Conservation (phyloP, 2,888 invertebrate species). For the Brachyopa scutellaris region DNA sequence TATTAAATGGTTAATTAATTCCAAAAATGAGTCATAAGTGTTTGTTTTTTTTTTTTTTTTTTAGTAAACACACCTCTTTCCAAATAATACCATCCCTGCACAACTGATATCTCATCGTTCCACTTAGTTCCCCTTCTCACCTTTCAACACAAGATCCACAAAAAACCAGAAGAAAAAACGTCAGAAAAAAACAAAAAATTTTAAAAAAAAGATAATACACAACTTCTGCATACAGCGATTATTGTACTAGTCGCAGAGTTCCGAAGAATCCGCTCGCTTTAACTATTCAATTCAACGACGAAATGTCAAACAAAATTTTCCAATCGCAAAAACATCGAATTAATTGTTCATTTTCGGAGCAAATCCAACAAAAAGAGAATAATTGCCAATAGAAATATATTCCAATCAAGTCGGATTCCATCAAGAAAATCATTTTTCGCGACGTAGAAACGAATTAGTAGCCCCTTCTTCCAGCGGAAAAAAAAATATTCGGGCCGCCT, state of each 20-base stretch:
- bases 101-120: background rate
- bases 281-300: conserved; percentile 52
- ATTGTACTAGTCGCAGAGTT: conserved; percentile 58
- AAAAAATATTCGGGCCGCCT: background rate
- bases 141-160: conserved; percentile 29
- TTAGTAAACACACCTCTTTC: background rate
- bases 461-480: conserved; percentile 35
- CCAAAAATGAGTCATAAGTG: background rate
- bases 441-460: conserved; percentile 55
- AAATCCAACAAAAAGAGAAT: conserved; percentile 73
- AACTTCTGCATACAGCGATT: conserved; percentile 41
- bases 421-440: conserved; percentile 59
- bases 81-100: conserved; percentile 29
- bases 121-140: conserved; percentile 7
- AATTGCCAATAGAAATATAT: conserved; percentile 67
- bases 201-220: conserved; percentile 30
- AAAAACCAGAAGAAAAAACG: background rate
- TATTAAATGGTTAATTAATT: too few relatives aligned
- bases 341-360: conserved; percentile 74
- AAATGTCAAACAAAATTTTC: conserved; percentile 74
- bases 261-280: conserved; percentile 62
- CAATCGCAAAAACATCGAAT: conserved; percentile 75
- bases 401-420: conserved; percentile 59
- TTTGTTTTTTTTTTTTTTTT: too few relatives aligned
- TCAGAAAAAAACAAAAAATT: conserved; percentile 2